phyloP scores from a whole-genome alignment of 2,888 invertebrate genomes.

The Thereva unica region DNA sequence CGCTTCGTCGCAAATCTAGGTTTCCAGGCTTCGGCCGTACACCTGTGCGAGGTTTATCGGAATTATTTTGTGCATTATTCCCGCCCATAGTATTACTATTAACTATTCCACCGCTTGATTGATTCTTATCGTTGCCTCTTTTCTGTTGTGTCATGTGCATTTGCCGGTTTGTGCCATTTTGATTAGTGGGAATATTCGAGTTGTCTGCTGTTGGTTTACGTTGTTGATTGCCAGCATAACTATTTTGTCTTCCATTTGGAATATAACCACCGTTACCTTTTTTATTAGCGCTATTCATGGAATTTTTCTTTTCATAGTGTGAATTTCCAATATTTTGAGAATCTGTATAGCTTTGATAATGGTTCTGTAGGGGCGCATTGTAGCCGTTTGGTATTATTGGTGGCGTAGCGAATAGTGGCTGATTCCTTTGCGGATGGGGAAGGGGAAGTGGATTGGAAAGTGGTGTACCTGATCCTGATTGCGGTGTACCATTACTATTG shows the following conservation, averaged over 20 bases:
- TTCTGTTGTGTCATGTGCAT: conserved; percentile 23
- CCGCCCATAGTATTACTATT: conserved; percentile 40
- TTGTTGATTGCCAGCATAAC: conserved; percentile 22
- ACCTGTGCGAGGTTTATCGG: conserved; percentile 42
- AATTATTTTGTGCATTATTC: conserved; percentile 41
- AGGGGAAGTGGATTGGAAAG: conserved; percentile 46
- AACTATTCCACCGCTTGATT: conserved; percentile 1
- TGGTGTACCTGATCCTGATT: conserved; percentile 58
- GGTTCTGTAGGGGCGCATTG: conserved; percentile 46
- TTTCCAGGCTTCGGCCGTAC: conserved; percentile 51
- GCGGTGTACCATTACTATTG: conserved; percentile 47
- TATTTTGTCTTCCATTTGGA: conserved; percentile 23
- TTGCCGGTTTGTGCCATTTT: conserved; percentile 12
- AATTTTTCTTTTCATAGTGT: conserved; percentile 28
- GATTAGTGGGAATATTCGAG: conserved; percentile 9
- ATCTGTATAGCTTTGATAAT: conserved; percentile 22
- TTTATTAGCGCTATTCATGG: conserved; percentile 23
- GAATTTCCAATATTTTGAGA: conserved; percentile 28
- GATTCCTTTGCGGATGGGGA: conserved; percentile 49
- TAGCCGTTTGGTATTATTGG: conserved; percentile 50
- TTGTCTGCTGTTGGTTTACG: conserved; percentile 8
- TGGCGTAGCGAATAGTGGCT: conserved; percentile 57
- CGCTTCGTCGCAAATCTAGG: conserved; percentile 53
- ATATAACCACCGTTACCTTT: conserved; percentile 41
- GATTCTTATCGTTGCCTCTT: conserved; percentile 8